These are phyloP conservation scores for Eptesicus fuscus DNA, from an alignment of 2,113 vertebrate species.

Conservation along the genomic window DNA sequence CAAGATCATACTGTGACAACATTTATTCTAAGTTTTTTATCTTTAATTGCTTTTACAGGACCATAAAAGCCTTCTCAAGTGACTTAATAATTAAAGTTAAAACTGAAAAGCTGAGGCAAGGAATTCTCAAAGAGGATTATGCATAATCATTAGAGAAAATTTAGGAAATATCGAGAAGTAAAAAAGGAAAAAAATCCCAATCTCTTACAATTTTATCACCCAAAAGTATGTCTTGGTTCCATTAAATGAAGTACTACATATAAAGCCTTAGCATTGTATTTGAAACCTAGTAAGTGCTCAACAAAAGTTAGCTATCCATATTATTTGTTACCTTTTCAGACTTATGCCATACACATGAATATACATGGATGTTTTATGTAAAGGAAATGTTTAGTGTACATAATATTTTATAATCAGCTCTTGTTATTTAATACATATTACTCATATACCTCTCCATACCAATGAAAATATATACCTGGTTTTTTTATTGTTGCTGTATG, in stretches of 20 bases:
- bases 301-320: background rate
- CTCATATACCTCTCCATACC: background rate
- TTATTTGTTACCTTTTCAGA: background rate
- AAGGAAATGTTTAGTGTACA: background rate
- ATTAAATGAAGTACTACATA: background rate
- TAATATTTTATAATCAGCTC: background rate
- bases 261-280: background rate
- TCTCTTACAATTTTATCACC: background rate
- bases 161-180: background rate
- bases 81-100: background rate
- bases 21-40: background rate
- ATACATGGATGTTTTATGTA: background rate
- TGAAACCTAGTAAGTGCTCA: background rate
- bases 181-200: background rate
- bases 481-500: background rate
- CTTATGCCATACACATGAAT: background rate
- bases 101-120: slow-evolving; percentile 12
- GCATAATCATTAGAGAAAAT: background rate
- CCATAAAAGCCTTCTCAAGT: background rate
- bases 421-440: background rate
- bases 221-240: background rate
- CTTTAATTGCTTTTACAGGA: background rate
- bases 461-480: background rate
- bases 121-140: background rate
- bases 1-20: background rate